Base-by-base conservation (phyloP, 2,888 invertebrate species). In the Iselma pallidipennis region DNA sequence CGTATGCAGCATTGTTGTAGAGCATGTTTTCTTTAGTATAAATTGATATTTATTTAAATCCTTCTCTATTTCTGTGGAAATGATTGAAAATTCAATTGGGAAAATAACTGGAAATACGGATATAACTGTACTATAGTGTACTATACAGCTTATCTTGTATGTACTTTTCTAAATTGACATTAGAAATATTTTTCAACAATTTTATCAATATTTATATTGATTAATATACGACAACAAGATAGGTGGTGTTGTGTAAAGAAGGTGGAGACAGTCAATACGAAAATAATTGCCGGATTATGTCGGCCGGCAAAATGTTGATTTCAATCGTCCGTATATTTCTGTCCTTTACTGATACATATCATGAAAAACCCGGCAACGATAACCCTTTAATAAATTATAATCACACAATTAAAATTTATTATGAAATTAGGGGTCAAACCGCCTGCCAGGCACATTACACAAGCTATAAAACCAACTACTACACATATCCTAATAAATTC, bases 191-290 rank as follows among this genome's bases (percentile, higher is more conserved):
- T 49, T 49, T 49, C 50, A 29, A 50, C 16, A 29, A 29, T 50
- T 28, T 23, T 26, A 50, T 50, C 50, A 50, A 50, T 50, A 50
- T 50, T 50, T 50, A 29, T 23, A n/a, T n/a, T 29, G 50, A 37
- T 29, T 50, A 29, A 50, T 50, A 14, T n/a, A n/a, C n/a, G n/a
- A n/a, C 5, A 25, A 50, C 37, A 37, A 37, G 16, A 16, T 37
- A 16, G 16, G 9, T 5, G 16, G 2, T 7, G 14, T 37, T 33
- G n/a, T 33, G 31, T 37, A 16, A 37, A 37, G 2, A 37, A 37
- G 37, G 37, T 37, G 37, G 37, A 37, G 37, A 37, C 19, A 7
- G 37, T 16, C n/a, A 33, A 33, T n/a, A 33, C n/a, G 16, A 16
- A 16, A 37, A 16, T 37, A 37, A 37, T 37, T 31, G 9, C 14